Percentiles rank a stretch among this genome's conserved stretches.
Evolutionary conservation across 2,113 vertebrate species (phyloP).

Genomic region (Sinocyclocheilus maitianheensis): DNA sequence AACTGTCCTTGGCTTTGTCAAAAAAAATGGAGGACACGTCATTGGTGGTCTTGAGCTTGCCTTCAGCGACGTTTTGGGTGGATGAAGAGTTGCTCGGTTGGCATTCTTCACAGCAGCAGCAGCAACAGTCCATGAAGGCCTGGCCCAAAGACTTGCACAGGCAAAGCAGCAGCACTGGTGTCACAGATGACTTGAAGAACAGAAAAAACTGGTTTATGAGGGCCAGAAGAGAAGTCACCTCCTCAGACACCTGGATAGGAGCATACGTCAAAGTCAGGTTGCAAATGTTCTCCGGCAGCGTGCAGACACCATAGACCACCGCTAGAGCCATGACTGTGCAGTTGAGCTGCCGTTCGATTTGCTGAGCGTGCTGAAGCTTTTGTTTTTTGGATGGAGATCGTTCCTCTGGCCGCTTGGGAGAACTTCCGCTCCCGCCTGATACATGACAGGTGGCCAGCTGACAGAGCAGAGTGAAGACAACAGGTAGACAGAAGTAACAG

Average conservation of each 20-base stretch:
- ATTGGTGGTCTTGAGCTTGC: slow-evolving; percentile 80
- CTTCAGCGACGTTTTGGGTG: slow-evolving; percentile 61
- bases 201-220: slow-evolving; percentile 93
- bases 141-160: slow-evolving; percentile 90
- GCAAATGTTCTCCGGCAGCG: slow-evolving; percentile 86
- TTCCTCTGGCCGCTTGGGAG: slow-evolving; percentile 71
- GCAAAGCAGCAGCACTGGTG: slow-evolving; percentile 89
- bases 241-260: slow-evolving; percentile 74
- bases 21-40: slow-evolving; percentile 88
- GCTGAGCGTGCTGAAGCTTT: slow-evolving; percentile 81
- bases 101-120: slow-evolving; percentile 92
- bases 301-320: slow-evolving; percentile 83
- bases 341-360: slow-evolving; percentile 83
- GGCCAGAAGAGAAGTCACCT: slow-evolving; percentile 81
- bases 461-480: slow-evolving; percentile 92
- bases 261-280: slow-evolving; percentile 88
- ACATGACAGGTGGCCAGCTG: slow-evolving; percentile 90
- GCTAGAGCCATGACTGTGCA: slow-evolving; percentile 87
- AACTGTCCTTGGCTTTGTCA: slow-evolving; percentile 89
- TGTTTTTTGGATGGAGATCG: slow-evolving; percentile 73
- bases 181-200: slow-evolving; percentile 90
- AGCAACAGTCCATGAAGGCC: slow-evolving; percentile 98
- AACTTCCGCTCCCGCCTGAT: slow-evolving; percentile 66
- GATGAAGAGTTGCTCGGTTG: slow-evolving; percentile 60
- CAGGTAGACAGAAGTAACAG: slow-evolving; percentile 94